A percentile compares a stretch with the other conserved stretches of the same genome.
Evolutionary conservation across 2,888 invertebrate species (phyloP).

Genomic region (Hybos culiciformis): DNA sequence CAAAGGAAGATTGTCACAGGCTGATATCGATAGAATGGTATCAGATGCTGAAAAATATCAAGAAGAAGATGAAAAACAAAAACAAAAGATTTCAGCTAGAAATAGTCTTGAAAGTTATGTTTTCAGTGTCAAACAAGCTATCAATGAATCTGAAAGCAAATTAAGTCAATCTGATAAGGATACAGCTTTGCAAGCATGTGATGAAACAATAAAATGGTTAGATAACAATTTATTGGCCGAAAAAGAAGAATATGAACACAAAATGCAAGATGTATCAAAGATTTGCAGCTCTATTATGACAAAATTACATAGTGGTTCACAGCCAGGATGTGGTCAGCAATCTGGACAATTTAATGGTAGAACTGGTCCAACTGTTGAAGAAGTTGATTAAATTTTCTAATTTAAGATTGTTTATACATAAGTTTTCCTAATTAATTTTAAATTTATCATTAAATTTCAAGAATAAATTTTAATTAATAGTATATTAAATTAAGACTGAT

Average conservation of each 20-base stretch:
- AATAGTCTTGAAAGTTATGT: slow-evolving; percentile 59
- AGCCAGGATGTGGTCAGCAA: slow-evolving; percentile 45
- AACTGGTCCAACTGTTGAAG: slow-evolving; percentile 32
- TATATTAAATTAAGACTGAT: too few relatives aligned
- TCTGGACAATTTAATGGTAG: slow-evolving; percentile 46
- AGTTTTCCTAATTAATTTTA: too few relatives aligned
- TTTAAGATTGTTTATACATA: too few relatives aligned
- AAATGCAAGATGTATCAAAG: slow-evolving; percentile 27
- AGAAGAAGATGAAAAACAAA: slow-evolving; percentile 57
- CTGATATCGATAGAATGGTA: slow-evolving; percentile 65
- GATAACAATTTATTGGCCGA: slow-evolving; percentile 64
- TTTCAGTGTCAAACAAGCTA: slow-evolving; percentile 56
- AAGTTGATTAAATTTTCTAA: slow-evolving; percentile 38
- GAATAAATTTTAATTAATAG: too few relatives aligned
- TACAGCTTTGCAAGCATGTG: slow-evolving; percentile 46
- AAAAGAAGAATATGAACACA: slow-evolving; percentile 56
- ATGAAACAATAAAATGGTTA: slow-evolving; percentile 53
- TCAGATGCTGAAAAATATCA: slow-evolving; percentile 56
- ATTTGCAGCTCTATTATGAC: slow-evolving; percentile 40
- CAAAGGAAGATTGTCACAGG: slow-evolving; percentile 61
- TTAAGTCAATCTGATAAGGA: slow-evolving; percentile 55
- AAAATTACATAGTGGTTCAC: slow-evolving; percentile 36
- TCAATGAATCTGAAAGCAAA: slow-evolving; percentile 48
- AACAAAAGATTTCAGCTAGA: slow-evolving; percentile 51
- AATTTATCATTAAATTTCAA: too few relatives aligned